phyloP scores from a whole-genome alignment of 2,113 vertebrate species.

The Dipodomys merriami region DNA sequence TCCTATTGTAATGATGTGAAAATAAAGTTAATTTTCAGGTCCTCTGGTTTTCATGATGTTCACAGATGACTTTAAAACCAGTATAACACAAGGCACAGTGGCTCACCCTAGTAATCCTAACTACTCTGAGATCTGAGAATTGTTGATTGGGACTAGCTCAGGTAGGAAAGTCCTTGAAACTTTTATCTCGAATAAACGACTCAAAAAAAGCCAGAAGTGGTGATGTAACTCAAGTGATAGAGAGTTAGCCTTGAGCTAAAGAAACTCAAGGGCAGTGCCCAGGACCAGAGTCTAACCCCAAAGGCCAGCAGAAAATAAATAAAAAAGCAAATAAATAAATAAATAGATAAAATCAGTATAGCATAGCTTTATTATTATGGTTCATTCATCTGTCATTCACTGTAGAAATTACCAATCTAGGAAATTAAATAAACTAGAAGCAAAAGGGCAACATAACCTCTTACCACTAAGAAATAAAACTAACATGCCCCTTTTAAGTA shows the following conservation, averaged over 20 bases:
- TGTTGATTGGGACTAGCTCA: too few species aligned
- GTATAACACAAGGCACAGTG: background rate
- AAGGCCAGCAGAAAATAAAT: too few species aligned
- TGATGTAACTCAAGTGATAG: too few species aligned
- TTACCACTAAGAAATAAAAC: conserved; percentile 50
- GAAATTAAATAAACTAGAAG: conserved; percentile 62
- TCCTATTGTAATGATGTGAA: conserved; percentile 33
- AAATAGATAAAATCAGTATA: background rate
- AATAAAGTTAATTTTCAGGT: conserved; percentile 24
- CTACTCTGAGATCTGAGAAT: too few species aligned
- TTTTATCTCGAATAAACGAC: too few species aligned
- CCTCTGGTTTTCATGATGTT: conserved; percentile 17
- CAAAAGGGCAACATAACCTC: conserved; percentile 47
- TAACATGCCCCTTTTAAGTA: background rate
- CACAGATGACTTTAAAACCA: conserved; percentile 24
- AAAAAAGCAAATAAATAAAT: too few species aligned
- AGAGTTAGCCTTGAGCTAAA: too few species aligned
- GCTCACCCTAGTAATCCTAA: too few species aligned
- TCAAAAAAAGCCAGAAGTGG: too few species aligned
- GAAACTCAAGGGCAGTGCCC: too few species aligned
- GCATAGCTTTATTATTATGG: background rate
- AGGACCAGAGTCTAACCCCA: too few species aligned
- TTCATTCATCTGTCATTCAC: background rate
- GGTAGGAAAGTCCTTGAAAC: too few species aligned
- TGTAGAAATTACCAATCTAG: conserved; percentile 45